Conservation (phyloP, 2,113 vertebrate species). For the Ictidomys tridecemlineatus region DNA sequence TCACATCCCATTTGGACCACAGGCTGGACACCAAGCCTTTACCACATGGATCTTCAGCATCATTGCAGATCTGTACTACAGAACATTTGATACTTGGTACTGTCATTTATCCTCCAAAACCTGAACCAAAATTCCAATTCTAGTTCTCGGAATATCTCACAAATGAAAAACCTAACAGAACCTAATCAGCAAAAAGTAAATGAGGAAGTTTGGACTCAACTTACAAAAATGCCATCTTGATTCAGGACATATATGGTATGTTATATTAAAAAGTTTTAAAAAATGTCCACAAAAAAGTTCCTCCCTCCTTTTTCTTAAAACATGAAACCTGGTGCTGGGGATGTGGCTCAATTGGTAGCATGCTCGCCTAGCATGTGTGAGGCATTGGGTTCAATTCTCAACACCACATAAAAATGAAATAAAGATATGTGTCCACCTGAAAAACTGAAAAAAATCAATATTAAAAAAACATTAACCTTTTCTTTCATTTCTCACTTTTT, state of each 20-base stretch:
- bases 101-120: not conserved
- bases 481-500: not conserved
- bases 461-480: not conserved
- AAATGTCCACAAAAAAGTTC: not conserved
- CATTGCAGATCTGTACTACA: no score
- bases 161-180: slow-evolving; percentile 2
- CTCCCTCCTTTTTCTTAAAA: not conserved
- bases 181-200: not conserved
- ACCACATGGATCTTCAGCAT: not conserved
- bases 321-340: not conserved
- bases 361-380: no score
- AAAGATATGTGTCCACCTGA: no score
- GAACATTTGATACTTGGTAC: not conserved
- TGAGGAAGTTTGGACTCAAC: not conserved
- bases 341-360: no score
- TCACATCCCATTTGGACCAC: not conserved
- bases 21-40: not conserved
- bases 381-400: no score
- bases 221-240: not conserved
- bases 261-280: slow-evolving; percentile 1
- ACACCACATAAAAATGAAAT: no score
- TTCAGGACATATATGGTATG: not conserved
- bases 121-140: not conserved
- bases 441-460: no score
- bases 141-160: not conserved